phyloP scores from a whole-genome alignment of 2,797 vertebrate genomes.

The Melanogrammus aeglefinus region DNA sequence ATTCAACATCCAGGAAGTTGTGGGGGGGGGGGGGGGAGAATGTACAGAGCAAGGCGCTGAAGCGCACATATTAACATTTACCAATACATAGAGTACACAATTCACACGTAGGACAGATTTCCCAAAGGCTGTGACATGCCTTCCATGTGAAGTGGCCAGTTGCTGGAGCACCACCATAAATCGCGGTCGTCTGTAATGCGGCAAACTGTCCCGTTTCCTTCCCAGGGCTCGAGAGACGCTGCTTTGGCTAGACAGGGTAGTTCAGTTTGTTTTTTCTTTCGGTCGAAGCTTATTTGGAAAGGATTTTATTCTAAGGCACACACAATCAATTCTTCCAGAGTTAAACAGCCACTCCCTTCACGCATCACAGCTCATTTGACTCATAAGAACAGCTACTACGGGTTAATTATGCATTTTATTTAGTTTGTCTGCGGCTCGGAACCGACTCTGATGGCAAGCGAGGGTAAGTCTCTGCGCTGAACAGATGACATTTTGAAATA shows the following conservation, averaged over 20 bases:
- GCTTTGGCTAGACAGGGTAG: neutral
- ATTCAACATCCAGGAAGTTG: conserved; percentile 36
- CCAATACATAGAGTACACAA: conserved; percentile 1
- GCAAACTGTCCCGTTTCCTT: neutral
- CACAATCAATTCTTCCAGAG: neutral
- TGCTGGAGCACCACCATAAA: neutral
- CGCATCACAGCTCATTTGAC: neutral
- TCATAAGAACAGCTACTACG: neutral
- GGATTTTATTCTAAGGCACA: neutral
- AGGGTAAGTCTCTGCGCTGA: neutral
- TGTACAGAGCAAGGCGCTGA: neutral
- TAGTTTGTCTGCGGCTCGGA: neutral
- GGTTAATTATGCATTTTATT: neutral
- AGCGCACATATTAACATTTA: conserved; percentile 1
- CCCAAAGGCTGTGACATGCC: neutral
- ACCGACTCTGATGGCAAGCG: neutral
- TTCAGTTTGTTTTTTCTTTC: neutral
- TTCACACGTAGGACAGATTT: neutral
- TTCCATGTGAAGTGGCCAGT: neutral
- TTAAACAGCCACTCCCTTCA: neutral
- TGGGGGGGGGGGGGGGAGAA: conserved; percentile 16
- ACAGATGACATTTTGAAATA: neutral
- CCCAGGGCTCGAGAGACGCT: neutral
- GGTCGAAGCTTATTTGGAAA: neutral
- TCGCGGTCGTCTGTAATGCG: neutral